A percentile compares a stretch with the other conserved stretches of the same genome.
Conservation (phyloP, 2,113 vertebrate species). For the Podarcis muralis region DNA sequence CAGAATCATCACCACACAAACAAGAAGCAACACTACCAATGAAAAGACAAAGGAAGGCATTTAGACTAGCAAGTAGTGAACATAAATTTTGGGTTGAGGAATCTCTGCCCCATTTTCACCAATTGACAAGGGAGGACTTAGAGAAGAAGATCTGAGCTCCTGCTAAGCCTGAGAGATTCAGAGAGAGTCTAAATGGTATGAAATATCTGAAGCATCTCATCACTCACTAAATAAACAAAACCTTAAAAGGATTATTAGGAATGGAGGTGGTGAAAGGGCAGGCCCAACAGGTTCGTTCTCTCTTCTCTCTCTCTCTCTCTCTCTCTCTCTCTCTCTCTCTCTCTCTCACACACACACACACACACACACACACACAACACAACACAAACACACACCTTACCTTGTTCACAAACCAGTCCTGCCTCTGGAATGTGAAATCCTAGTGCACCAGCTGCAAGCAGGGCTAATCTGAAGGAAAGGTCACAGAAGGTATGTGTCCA, state of each 20-base stretch:
- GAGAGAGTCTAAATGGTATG: slow-evolving; percentile 29
- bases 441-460: slow-evolving; percentile 53
- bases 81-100: neutral
- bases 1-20: too few relatives aligned
- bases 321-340: slow-evolving; percentile 23
- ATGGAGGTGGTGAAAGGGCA: slow-evolving; percentile 34
- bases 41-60: too few relatives aligned
- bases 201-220: slow-evolving; percentile 45
- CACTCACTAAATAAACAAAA: slow-evolving; percentile 46
- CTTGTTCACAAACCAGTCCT: slow-evolving; percentile 20
- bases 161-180: neutral
- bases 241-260: slow-evolving; percentile 16
- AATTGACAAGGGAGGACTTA: neutral
- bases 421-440: slow-evolving; percentile 44
- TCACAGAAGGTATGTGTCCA: slow-evolving; percentile 44
- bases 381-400: slow-evolving; percentile 6
- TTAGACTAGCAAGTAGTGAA: neutral
- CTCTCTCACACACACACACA: too few relatives aligned
- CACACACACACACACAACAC: neutral
- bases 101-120: neutral
- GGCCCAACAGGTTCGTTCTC: neutral
- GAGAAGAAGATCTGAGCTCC: neutral
- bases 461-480: slow-evolving; percentile 48
- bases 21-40: too few relatives aligned
- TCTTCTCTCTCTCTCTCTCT: slow-evolving; percentile 17